Percentiles rank a stretch among this genome's conserved stretches.
Conservation (phyloP, 2,113 vertebrate genomes). For the Ictalurus punctatus region DNA sequence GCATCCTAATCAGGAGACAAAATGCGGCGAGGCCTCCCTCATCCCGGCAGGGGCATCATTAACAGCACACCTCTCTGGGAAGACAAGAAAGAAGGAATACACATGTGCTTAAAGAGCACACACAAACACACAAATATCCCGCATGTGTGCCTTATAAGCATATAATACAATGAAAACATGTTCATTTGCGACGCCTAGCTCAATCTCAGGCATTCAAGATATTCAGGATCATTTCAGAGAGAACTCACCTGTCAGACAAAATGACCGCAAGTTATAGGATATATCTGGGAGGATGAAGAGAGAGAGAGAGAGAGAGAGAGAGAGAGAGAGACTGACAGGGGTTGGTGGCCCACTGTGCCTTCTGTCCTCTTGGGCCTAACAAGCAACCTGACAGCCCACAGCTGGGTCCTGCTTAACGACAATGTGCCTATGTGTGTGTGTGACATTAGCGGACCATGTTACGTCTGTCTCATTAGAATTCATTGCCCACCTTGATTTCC, state of each 20-base stretch:
- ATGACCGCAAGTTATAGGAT: not conserved
- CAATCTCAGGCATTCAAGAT: not conserved
- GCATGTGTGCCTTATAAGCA: constrained; percentile 35
- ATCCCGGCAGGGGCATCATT: constrained; percentile 87
- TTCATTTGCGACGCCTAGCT: not conserved
- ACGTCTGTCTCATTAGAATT: constrained; percentile 99
- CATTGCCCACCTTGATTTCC: constrained; percentile 96
- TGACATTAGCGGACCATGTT: constrained; percentile 92
- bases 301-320: constrained; percentile 68
- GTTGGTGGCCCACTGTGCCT: constrained; percentile 75
- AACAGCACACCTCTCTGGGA: constrained; percentile 73
- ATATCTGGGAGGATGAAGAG: constrained; percentile 72
- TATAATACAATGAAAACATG: constrained; percentile 5
- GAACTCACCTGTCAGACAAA: not conserved
- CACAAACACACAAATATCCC: constrained; percentile 22
- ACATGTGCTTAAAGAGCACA: constrained; percentile 27
- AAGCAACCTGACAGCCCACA: constrained; percentile 94
- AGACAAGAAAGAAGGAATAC: constrained; percentile 65
- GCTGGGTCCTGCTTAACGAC: constrained; percentile 91
- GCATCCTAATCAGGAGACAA: constrained; percentile 98
- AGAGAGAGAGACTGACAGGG: constrained; percentile 76
- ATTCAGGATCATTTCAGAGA: constrained; percentile 7
- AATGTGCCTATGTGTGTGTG: constrained; percentile 62
- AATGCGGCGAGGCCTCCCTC: constrained; percentile 80
- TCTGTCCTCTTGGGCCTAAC: constrained; percentile 77